Conservation (phyloP, 2,888 invertebrate genomes). For the Chromoteleia sp. region DNA sequence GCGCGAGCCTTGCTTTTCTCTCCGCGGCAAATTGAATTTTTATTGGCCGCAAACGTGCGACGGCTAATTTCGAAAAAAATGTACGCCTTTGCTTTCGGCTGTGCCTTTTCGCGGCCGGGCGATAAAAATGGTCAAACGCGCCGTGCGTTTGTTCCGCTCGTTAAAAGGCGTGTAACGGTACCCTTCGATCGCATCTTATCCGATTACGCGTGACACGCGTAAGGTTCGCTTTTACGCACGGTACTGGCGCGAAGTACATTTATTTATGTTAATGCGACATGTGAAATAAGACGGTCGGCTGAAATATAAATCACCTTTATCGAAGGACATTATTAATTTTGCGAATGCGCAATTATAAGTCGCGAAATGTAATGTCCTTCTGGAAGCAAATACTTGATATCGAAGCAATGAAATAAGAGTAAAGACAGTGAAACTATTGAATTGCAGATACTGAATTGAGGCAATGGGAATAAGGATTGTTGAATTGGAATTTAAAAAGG, state of each 20-base stretch:
- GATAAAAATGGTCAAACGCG: constrained; percentile 41
- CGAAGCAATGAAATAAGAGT: no score
- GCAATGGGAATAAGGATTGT: no score
- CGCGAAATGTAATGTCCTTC: constrained; percentile 15
- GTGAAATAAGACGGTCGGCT: constrained; percentile 30
- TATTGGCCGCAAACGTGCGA: constrained; percentile 13
- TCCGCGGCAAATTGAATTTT: constrained; percentile 54
- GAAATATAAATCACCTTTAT: constrained; percentile 50
- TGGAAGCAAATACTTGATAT: constrained; percentile 2
- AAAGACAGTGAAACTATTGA: no score
- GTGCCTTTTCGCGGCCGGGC: neutral
- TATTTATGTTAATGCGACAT: constrained; percentile 62
- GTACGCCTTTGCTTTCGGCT: neutral
- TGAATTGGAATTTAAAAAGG: no score
- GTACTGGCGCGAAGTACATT: constrained; percentile 56
- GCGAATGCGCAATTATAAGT: constrained; percentile 29
- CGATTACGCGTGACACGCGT: constrained; percentile 79
- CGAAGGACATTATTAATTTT: constrained; percentile 46
- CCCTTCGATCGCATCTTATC: constrained; percentile 77
- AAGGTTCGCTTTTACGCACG: constrained; percentile 75
- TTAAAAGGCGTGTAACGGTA: constrained; percentile 60
- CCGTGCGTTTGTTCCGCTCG: constrained; percentile 56
- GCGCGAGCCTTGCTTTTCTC: neutral
- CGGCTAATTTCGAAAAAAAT: constrained; percentile 27
- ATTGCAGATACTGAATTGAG: no score